A percentile compares a stretch with the other conserved stretches of the same genome.
These are phyloP conservation scores for Notodonta dromedarius DNA, from an alignment of 2,888 invertebrate species.

Conservation along the genomic window DNA sequence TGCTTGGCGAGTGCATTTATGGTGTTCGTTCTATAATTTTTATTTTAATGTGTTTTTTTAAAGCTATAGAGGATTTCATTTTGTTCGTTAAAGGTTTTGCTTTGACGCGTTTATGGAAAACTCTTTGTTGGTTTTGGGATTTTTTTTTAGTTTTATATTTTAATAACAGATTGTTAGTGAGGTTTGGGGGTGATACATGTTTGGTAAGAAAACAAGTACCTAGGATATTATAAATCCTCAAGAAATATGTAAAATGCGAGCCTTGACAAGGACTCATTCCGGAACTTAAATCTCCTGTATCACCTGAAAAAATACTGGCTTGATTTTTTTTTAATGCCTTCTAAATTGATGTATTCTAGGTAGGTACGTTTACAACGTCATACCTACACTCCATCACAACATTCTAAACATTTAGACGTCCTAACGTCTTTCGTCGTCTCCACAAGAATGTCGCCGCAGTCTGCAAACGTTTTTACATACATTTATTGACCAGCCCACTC, in stretches of 20 bases:
- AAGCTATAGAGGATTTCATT: not conserved
- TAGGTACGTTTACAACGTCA: slow-evolving; percentile 4
- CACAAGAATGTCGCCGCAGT: slow-evolving; percentile 71
- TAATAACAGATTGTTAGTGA: no score
- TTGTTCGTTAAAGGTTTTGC: not conserved
- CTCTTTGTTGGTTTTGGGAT: no score
- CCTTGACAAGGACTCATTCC: no score
- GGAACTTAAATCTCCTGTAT: no score
- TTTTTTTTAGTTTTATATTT: no score
- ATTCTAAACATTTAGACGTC: slow-evolving; percentile 63
- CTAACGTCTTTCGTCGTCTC: slow-evolving; percentile 57
- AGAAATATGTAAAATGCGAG: no score
- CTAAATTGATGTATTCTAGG: no score
- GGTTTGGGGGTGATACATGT: no score
- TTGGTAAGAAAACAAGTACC: no score
- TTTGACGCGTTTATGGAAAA: not conserved
- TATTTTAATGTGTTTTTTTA: not conserved
- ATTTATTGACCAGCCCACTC: slow-evolving; percentile 64
- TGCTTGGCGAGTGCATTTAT: not conserved
- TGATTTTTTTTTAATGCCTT: not conserved
- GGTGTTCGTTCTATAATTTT: not conserved
- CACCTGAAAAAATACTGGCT: not conserved
- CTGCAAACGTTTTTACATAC: slow-evolving; percentile 74
- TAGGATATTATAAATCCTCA: no score
- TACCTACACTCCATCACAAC: slow-evolving; percentile 19